Percentiles rank a stretch among this genome's conserved stretches.
phyloP scores from a whole-genome alignment of 2,888 invertebrate genomes.

The Ligdia adustata region DNA sequence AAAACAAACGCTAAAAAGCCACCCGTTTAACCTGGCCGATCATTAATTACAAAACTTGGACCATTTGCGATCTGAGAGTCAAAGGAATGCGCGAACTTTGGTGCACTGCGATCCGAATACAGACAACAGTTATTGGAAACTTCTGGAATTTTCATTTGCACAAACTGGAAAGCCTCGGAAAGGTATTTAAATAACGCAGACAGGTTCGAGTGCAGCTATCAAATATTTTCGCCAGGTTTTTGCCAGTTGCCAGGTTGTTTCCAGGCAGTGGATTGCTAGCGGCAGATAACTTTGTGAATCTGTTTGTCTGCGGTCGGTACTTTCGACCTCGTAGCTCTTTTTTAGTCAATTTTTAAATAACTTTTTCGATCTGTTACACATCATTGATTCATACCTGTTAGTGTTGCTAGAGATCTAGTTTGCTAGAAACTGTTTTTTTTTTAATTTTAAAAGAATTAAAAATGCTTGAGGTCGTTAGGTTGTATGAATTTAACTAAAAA shows the following conservation, averaged over 20 bases:
- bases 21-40: slow-evolving; percentile 43
- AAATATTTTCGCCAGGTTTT: slow-evolving; percentile 13
- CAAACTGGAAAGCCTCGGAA: slow-evolving; percentile 17
- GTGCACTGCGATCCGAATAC: slow-evolving; percentile 35
- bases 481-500: too few relatives aligned
- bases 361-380: too few relatives aligned
- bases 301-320: slow-evolving; percentile 4
- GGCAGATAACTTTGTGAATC: not conserved
- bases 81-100: slow-evolving; percentile 49
- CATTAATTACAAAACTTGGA: slow-evolving; percentile 57
- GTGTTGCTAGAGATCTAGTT: too few relatives aligned
- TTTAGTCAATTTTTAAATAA: too few relatives aligned
- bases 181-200: slow-evolving; percentile 20
- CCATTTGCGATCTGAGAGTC: slow-evolving; percentile 47
- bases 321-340: not conserved
- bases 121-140: slow-evolving; percentile 36
- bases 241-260: not conserved
- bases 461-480: too few relatives aligned
- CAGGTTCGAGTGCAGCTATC: slow-evolving; percentile 5
- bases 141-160: slow-evolving; percentile 39
- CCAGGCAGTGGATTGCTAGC: not conserved
- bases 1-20: slow-evolving; percentile 42
- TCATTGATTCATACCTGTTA: too few relatives aligned
- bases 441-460: too few relatives aligned
- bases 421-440: too few relatives aligned